A percentile compares a stretch with the other conserved stretches of the same genome.
phyloP scores from a whole-genome alignment of 2,888 invertebrate genomes.

The Aphidoletes aphidimyza region DNA sequence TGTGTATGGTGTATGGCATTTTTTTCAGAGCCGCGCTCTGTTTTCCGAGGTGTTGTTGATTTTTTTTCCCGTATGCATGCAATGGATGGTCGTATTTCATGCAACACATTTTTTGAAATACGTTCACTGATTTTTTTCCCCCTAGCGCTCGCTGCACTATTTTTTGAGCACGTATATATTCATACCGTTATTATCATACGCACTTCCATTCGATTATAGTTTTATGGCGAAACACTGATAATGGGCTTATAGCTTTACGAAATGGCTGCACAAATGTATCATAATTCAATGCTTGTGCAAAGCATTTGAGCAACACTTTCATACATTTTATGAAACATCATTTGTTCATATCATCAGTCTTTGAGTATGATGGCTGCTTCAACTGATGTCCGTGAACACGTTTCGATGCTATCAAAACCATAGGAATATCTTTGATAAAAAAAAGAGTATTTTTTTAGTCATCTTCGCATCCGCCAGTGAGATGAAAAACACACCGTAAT shows the following conservation, averaged over 20 bases:
- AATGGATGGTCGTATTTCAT: conserved; percentile 39
- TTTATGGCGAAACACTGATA: conserved; percentile 12
- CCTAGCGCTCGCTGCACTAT: too few relatives aligned
- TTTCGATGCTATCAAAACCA: too few relatives aligned
- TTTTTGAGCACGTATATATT: neutral
- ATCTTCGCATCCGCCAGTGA: too few relatives aligned
- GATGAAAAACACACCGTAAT: too few relatives aligned
- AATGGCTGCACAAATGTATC: conserved; percentile 14
- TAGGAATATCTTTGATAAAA: too few relatives aligned
- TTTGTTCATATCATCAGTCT: too few relatives aligned
- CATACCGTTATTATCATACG: conserved; percentile 7
- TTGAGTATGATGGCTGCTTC: too few relatives aligned
- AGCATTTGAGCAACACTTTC: neutral
- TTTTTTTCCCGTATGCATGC: conserved; percentile 4
- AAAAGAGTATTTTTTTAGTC: too few relatives aligned
- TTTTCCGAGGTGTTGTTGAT: neutral
- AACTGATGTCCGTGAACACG: too few relatives aligned
- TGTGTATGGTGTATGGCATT: conserved; percentile 24
- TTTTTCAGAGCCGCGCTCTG: neutral
- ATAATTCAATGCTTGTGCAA: neutral
- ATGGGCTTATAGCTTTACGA: neutral
- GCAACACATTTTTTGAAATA: conserved; percentile 52
- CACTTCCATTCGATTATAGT: conserved; percentile 23
- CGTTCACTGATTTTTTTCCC: conserved; percentile 21
- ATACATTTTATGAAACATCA: neutral